Evolutionary conservation across 2,888 invertebrate species (phyloP), one percentile per base, ranked within the genome.

Genomic region (Apotomis capreana): DNA sequence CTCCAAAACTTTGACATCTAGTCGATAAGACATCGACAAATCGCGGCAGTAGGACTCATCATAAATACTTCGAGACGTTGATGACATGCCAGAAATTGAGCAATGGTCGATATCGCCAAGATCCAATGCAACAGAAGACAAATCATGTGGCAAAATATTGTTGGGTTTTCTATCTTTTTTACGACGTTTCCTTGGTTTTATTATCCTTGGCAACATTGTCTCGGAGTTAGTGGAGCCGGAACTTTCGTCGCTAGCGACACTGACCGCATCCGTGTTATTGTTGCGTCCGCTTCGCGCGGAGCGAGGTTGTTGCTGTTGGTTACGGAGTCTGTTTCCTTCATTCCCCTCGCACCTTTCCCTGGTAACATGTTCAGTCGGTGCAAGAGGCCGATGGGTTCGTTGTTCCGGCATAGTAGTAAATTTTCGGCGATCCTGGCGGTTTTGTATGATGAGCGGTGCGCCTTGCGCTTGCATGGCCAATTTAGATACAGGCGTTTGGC

Each of bases 111-210:
- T 88, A 80, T 92, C 93, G 73, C 88, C 88, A 60, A 92, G 86
- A 80, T 92, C 93, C 80, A 93, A 84, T 76, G 81, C 80, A 75
- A 82, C 83, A 72, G 88, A 80, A 71, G 89, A 82, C 83, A 92
- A 86, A 79, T 93, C 93, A 77, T 93, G 93, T 76, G 91, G 85
- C 79, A 85, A 85, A 70, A 94, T 93, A 79, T 92, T 94, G 77
- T 94, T 92, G 51, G 97, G 96, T 89, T 97, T 97, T 78, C 97
- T 94, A 86, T 97, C 97, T 89, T 97, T 98, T 95, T 97, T 98
- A 85, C 97, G 95, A 67, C 98, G 95, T 86, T 98, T 98, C 64
- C 98, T 94, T 5, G 97, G 97, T 87, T 98, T 98, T 81, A 98
- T 97, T 76, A 98, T 97, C 79, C 98, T 94, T 76, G 97, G 97